Conservation (phyloP, 1,140 invertebrate species). For the Stegodyphus dumicola region DNA sequence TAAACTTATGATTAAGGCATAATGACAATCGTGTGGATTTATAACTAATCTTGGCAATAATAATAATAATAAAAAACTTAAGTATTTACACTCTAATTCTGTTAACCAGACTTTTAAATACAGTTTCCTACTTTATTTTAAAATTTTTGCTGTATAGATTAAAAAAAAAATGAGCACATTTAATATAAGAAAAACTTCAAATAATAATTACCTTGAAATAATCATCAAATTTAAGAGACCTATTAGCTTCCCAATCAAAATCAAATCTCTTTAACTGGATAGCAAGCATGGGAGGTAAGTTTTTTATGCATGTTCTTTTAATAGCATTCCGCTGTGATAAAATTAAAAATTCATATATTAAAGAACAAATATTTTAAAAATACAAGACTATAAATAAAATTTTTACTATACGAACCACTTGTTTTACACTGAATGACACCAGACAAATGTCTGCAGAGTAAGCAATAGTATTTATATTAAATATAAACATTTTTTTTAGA, state of each 20-base stretch:
- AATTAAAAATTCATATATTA: not conserved
- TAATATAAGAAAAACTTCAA: not conserved
- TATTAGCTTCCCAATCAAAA: constrained; percentile 75
- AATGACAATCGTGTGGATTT: no score
- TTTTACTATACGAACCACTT: not conserved
- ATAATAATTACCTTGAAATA: constrained; percentile 71
- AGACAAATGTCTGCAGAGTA: no score
- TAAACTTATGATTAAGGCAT: no score
- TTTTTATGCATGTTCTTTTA: constrained; percentile 74
- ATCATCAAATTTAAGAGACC: constrained; percentile 76
- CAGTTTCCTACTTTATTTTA: no score
- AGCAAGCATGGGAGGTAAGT: constrained; percentile 73
- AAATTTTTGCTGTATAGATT: no score
- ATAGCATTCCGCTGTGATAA: constrained; percentile 70
- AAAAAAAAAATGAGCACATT: not conserved
- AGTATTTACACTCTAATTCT: no score
- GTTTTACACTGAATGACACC: no score
- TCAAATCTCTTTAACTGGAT: constrained; percentile 76
- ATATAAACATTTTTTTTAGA: no score
- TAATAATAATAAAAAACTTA: no score
- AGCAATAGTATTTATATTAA: no score
- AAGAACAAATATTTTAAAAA: not conserved
- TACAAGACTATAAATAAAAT: not conserved
- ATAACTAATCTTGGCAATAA: no score
- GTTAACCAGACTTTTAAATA: no score